Base-by-base conservation (phyloP, 2,888 invertebrate species). In the Ctenicera cuprea region DNA sequence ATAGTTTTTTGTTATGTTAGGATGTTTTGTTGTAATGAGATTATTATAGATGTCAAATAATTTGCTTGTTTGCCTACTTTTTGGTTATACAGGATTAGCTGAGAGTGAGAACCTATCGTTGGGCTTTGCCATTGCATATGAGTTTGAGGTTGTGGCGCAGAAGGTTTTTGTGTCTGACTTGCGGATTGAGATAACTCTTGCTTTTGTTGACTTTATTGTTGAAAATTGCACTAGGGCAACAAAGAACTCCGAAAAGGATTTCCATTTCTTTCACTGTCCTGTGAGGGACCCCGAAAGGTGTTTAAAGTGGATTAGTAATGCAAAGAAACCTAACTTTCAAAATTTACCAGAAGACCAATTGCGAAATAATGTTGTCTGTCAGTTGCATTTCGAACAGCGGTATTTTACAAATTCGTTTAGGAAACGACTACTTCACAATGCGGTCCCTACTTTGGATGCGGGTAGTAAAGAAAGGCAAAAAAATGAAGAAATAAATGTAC, bases 201-300 rank as follows among this genome's bases (percentile, higher is more conserved):
- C 12, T 26, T 54, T 1, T 54, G 54, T 30, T 22, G 54, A 30
- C 54, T 54, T 54, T 54, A 26, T 50, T 50, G 50, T n/a, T 77
- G 88, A 88, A 73, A 89, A 87, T 71, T 91, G 91, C 79, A 86
- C 84, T 50, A 86, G 87, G 37, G 87, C 87, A 45, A 88, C 90
- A n/a, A 88, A 88, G 78, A 71, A 69, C 20, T 89, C 88, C 0
- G 82, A 82, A 41, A 85, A 85, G 41, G 85, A 85, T 65, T 77
- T 87, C 3, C 91, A 91, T 80, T 89, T 91, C 85, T 91, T 91
- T 78, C 91, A 91, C 81, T 91, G 89, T 77, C 91, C 91, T 0
- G 90, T 91, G 2, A 90, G 90, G 83, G 89, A 91, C 72, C 89
- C 88, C 80, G 84, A 89, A 38, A 86, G 91, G 50, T 91, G 91